Evolutionary conservation across 2,888 invertebrate species (phyloP).

Genomic region (Suillia variegata): DNA sequence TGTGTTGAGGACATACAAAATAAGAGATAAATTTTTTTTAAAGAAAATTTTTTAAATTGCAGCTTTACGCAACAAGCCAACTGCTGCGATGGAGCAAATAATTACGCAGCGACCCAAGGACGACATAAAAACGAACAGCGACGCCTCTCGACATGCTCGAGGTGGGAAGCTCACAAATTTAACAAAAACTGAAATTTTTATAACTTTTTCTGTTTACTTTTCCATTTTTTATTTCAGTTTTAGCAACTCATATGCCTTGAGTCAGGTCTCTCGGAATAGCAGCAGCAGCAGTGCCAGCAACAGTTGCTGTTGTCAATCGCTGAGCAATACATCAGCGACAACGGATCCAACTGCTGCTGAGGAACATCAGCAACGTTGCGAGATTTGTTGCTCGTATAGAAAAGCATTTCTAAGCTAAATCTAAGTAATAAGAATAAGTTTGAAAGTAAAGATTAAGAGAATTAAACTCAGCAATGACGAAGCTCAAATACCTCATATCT

Average conservation of each 20-base stretch:
- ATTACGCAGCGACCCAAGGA: no score
- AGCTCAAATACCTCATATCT: no score
- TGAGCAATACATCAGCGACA: slow-evolving; percentile 24
- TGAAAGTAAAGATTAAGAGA: slow-evolving; percentile 1
- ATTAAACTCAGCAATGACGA: no score
- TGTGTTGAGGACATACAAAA: background rate
- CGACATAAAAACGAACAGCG: slow-evolving; percentile 24
- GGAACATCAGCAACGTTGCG: slow-evolving; percentile 43
- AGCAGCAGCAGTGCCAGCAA: no score
- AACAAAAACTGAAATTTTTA: background rate
- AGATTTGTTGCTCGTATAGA: slow-evolving; percentile 47
- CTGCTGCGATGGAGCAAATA: background rate
- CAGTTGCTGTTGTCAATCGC: slow-evolving; percentile 24
- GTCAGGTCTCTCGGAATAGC: slow-evolving; percentile 36
- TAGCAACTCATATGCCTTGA: slow-evolving; percentile 35
- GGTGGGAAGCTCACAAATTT: slow-evolving; percentile 18
- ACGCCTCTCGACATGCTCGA: slow-evolving; percentile 44
- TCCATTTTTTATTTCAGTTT: slow-evolving; percentile 23
- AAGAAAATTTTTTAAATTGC: background rate
- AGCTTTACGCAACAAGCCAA: slow-evolving; percentile 19
- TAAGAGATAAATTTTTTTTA: background rate
- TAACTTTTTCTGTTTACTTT: background rate
- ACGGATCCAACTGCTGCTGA: slow-evolving; percentile 19
- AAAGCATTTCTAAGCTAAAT: background rate
- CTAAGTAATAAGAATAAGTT: background rate